Evolutionary conservation across 2,888 invertebrate genomes (phyloP).

Genomic region (Eupithecia pulchellata): DNA sequence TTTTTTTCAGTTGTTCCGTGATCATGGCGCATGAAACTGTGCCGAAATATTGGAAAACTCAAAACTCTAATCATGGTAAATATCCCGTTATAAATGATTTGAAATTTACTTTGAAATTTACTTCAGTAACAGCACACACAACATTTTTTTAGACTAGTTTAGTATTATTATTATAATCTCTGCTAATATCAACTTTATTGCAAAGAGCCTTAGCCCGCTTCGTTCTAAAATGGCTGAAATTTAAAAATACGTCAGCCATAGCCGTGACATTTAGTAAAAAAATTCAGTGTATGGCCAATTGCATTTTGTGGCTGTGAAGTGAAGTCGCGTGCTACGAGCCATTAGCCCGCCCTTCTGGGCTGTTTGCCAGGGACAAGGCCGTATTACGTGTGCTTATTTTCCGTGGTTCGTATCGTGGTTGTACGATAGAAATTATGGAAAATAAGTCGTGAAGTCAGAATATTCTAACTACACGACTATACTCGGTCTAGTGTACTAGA

Average conservation of each 20-base stretch:
- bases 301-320: constrained; percentile 72
- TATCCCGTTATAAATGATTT: too few species aligned
- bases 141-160: too few species aligned
- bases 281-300: constrained; percentile 73
- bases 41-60: too few species aligned
- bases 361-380: constrained; percentile 62
- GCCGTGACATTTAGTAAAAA: constrained; percentile 59
- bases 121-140: too few species aligned
- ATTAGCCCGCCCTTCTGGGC: constrained; percentile 79
- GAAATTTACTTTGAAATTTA: too few species aligned
- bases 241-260: constrained; percentile 27
- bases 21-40: too few species aligned
- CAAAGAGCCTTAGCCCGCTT: not conserved
- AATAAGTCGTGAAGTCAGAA: too few species aligned
- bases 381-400: constrained; percentile 56
- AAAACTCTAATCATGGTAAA: too few species aligned
- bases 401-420: too few species aligned
- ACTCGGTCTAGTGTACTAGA: not conserved
- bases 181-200: not conserved
- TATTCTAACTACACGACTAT: not conserved
- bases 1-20: too few species aligned
- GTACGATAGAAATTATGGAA: not conserved
- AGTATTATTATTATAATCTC: too few species aligned
- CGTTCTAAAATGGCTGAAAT: constrained; percentile 11
- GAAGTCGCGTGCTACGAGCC: constrained; percentile 72